phyloP scores from a whole-genome alignment of 2,797 vertebrate genomes.

The Carcharodon carcharias region DNA sequence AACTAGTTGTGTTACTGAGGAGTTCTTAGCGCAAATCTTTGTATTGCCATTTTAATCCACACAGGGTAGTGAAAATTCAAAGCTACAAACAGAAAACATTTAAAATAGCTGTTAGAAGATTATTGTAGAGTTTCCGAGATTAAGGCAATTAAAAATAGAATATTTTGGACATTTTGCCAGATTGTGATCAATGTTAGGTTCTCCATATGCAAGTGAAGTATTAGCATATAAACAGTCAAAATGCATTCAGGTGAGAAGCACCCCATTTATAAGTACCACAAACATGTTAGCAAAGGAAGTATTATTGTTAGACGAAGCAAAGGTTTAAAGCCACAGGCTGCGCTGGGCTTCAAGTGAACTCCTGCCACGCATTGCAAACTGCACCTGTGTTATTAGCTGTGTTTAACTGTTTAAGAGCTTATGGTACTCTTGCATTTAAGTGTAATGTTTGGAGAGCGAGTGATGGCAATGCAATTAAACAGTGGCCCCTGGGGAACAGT shows the following conservation, averaged over 20 bases:
- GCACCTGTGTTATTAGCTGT: not conserved
- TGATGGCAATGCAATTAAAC: not conserved
- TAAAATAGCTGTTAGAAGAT: not conserved
- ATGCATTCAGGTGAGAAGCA: constrained; percentile 12
- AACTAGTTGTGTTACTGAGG: not conserved
- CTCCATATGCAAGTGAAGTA: not conserved
- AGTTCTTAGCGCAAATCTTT: not conserved
- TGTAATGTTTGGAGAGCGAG: not conserved
- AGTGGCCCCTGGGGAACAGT: not conserved
- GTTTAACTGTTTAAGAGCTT: not conserved
- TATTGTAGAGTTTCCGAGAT: not conserved
- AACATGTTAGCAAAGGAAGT: constrained; percentile 7
- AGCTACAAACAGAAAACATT: not conserved
- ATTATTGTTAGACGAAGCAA: not conserved
- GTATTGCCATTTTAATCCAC: not conserved
- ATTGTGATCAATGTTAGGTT: not conserved
- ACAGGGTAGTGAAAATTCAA: not conserved
- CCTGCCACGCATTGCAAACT: not conserved
- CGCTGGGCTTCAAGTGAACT: not conserved
- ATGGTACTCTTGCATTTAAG: not conserved
- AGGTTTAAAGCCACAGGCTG: not conserved
- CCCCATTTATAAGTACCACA: not conserved
- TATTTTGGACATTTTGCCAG: not conserved
- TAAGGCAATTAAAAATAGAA: not conserved
- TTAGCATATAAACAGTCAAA: not conserved